phyloP scores from a whole-genome alignment of 2,888 invertebrate genomes.

The Agriotes lineatus region DNA sequence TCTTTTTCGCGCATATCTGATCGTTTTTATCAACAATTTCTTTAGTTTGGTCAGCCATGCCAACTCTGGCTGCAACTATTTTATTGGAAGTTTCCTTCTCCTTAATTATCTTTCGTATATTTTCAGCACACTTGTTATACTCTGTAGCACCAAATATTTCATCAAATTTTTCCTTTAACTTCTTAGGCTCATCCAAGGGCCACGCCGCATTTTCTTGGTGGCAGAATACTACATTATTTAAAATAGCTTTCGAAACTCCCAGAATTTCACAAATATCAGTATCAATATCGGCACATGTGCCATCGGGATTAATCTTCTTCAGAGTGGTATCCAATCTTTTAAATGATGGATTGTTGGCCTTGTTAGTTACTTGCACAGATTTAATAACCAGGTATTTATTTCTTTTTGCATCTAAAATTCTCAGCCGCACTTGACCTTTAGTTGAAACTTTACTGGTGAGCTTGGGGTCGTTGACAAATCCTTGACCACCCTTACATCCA shows the following conservation, averaged over 20 bases:
- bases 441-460: slow-evolving; percentile 67
- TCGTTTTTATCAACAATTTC: slow-evolving; percentile 73
- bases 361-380: slow-evolving; percentile 66
- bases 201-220: slow-evolving; percentile 98
- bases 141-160: slow-evolving; percentile 96
- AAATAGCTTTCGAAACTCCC: slow-evolving; percentile 94
- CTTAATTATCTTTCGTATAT: slow-evolving; percentile 76
- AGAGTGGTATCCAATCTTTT: slow-evolving; percentile 66
- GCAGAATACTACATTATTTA: slow-evolving; percentile 98
- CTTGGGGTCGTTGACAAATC: slow-evolving; percentile 95
- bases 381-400: slow-evolving; percentile 65
- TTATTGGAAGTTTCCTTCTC: slow-evolving; percentile 69
- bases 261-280: slow-evolving; percentile 76
- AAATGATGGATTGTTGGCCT: slow-evolving; percentile 55
- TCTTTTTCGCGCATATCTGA: slow-evolving; percentile 74
- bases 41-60: slow-evolving; percentile 70
- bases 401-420: slow-evolving; percentile 64
- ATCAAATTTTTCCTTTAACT: slow-evolving; percentile 96
- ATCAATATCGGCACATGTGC: slow-evolving; percentile 78
- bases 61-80: slow-evolving; percentile 69
- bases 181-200: slow-evolving; percentile 95
- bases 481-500: slow-evolving; percentile 79
- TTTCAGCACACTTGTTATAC: slow-evolving; percentile 91
- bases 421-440: slow-evolving; percentile 59
- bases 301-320: slow-evolving; percentile 62